Base-by-base conservation (phyloP, 2,888 invertebrate species). In the Calliphora vomitoria region DNA sequence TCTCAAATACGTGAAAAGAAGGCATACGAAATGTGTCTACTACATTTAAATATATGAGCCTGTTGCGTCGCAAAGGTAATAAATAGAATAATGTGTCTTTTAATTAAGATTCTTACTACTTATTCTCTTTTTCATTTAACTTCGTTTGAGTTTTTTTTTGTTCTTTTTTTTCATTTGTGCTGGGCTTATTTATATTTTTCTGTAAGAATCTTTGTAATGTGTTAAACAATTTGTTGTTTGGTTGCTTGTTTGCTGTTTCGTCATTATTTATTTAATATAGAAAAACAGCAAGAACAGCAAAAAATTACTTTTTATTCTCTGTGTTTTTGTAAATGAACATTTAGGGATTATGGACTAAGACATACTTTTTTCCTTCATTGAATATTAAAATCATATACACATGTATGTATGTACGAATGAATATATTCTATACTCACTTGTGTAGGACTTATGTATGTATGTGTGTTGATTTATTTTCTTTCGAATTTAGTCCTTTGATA, bases 21-120 rank as follows among this genome's bases (percentile, higher is more conserved):
- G 11, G 25, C 38, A 50, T 60, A 66, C 1, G 47, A 53, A 74
- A 74, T 75, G 35, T 55, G 6, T 75, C 55, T 44, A 38, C 68
- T 72, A 68, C 68, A 79, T 82, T 85, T 86, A 68, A 87, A 85
- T 82, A 82, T 85, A 85, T 69, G 79, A 75, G 87, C 69, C 82
- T 85, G 79, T 87, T 85, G 88, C 76, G 82, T 82, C 80, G 68
- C 88, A 82, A 87, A 80, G 88, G 87, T 85, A 88, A 88, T 88
- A 87, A 88, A 88, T 78, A 85, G 79, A 74, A 80, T 83, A 88
- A 86, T 83, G 71, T 88, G 83, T 79, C 81, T 75, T 87, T 85
- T 88, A 88, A 88, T 88, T 88, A 88, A 88, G 82, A 84, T 87
- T 85, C 78, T 55, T 64, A 58, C 10, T 85, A 20, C 25, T 69